Conservation (phyloP, 2,797 vertebrate species). For the Micropoecilia bifurca region DNA sequence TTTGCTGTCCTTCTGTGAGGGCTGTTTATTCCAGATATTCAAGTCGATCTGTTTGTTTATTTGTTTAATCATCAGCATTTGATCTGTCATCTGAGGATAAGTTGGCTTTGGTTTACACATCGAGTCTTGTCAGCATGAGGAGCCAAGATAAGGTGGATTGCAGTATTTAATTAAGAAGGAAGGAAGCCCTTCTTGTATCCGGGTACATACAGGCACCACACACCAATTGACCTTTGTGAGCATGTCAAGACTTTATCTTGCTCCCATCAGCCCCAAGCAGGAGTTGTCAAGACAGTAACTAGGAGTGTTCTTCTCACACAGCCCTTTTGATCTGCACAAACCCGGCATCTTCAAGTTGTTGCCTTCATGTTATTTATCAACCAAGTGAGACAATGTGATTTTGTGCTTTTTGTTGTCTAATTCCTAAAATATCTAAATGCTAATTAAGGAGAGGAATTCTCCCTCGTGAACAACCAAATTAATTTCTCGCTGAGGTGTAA, state of each 20-base stretch:
- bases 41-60: slow-evolving; percentile 45
- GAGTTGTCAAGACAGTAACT: slow-evolving; percentile 64
- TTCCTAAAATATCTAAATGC: slow-evolving; percentile 42
- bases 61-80: slow-evolving; percentile 73
- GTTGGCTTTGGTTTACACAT: slow-evolving; percentile 59
- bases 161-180: slow-evolving; percentile 77
- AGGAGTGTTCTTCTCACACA: slow-evolving; percentile 50
- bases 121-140: slow-evolving; percentile 63
- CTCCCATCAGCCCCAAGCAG: slow-evolving; percentile 68
- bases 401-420: slow-evolving; percentile 19
- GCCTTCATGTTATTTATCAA: slow-evolving; percentile 30
- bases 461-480: slow-evolving; percentile 21
- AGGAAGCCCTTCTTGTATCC: slow-evolving; percentile 65
- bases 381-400: slow-evolving; percentile 27
- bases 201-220: slow-evolving; percentile 67
- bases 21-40: slow-evolving; percentile 34
- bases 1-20: slow-evolving; percentile 36
- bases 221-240: slow-evolving; percentile 76
- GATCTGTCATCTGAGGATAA: slow-evolving; percentile 59
- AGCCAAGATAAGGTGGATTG: slow-evolving; percentile 65
- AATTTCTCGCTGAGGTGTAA: slow-evolving; percentile 19
- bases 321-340: slow-evolving; percentile 54
- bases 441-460: slow-evolving; percentile 30
- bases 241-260: slow-evolving; percentile 77
- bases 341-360: slow-evolving; percentile 29